These are phyloP conservation scores for Calephelis nemesis DNA, from an alignment of 1,140 invertebrate genomes.

Conservation along the genomic window DNA sequence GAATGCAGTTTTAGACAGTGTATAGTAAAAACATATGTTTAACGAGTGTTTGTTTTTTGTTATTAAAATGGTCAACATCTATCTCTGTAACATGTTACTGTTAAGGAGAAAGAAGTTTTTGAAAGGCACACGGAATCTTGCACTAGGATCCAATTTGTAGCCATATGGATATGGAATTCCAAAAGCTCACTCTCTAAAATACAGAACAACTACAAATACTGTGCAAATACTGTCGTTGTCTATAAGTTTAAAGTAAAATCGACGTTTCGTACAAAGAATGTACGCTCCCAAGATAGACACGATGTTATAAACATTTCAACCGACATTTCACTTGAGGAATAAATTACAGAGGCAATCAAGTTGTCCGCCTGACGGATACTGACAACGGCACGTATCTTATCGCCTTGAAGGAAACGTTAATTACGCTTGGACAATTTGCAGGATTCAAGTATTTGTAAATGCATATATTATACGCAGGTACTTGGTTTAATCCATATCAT, in stretches of 20 bases:
- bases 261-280: not conserved
- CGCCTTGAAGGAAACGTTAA: conserved; percentile 20
- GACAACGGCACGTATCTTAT: conserved; percentile 23
- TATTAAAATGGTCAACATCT: too few relatives aligned
- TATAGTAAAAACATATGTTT: too few relatives aligned
- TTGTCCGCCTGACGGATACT: conserved; percentile 22
- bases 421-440: conserved; percentile 20
- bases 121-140: too few relatives aligned
- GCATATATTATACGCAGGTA: not conserved
- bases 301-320: conserved; percentile 14
- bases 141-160: too few relatives aligned
- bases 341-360: conserved; percentile 20
- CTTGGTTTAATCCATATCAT: not conserved
- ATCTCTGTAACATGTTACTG: too few relatives aligned
- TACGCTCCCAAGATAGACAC: conserved; percentile 9
- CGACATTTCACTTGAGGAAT: conserved; percentile 19
- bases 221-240: too few relatives aligned
- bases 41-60: too few relatives aligned
- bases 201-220: too few relatives aligned
- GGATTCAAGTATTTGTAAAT: conserved; percentile 14
- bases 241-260: not conserved
- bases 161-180: too few relatives aligned
- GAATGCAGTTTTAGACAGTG: too few relatives aligned
- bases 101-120: too few relatives aligned
- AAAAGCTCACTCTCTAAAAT: too few relatives aligned